Percentiles rank a stretch among this genome's conserved stretches.
phyloP scores from a whole-genome alignment of 2,888 invertebrate genomes.

The Drosophila emarginata region DNA sequence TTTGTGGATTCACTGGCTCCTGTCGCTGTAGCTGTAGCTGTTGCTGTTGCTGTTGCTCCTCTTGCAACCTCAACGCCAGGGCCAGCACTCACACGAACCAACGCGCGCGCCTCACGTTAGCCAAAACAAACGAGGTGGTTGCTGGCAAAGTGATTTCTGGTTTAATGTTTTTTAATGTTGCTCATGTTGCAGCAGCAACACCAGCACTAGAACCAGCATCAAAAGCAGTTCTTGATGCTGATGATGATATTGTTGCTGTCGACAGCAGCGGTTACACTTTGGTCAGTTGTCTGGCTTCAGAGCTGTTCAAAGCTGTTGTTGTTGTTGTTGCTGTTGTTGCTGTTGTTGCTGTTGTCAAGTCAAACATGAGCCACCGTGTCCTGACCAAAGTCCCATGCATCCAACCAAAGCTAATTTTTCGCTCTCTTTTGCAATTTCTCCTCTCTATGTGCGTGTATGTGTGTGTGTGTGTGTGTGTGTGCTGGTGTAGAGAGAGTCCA shows the following conservation, averaged over 20 bases:
- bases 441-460: constrained; percentile 8
- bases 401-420: constrained; percentile 69
- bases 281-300: constrained; percentile 49
- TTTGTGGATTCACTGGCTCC: constrained; percentile 69
- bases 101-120: constrained; percentile 15
- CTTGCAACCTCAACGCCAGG: too few species aligned
- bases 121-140: constrained; percentile 72
- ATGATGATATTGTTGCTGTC: constrained; percentile 78
- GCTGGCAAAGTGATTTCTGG: constrained; percentile 75
- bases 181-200: constrained; percentile 67
- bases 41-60: background rate
- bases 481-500: constrained; percentile 59
- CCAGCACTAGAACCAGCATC: constrained; percentile 15
- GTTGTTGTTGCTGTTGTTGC: background rate
- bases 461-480: constrained; percentile 34
- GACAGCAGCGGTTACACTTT: constrained; percentile 72
- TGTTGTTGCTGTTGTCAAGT: constrained; percentile 52
- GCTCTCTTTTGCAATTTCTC: constrained; percentile 22
- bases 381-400: constrained; percentile 42
- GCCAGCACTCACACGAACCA: constrained; percentile 32
- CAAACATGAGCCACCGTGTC: constrained; percentile 52
- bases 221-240: constrained; percentile 54
- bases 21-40: background rate
- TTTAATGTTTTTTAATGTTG: constrained; percentile 78
- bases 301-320: background rate